Base-by-base conservation (phyloP, 2,888 invertebrate species). In the Hirtodrosophila duncani region DNA sequence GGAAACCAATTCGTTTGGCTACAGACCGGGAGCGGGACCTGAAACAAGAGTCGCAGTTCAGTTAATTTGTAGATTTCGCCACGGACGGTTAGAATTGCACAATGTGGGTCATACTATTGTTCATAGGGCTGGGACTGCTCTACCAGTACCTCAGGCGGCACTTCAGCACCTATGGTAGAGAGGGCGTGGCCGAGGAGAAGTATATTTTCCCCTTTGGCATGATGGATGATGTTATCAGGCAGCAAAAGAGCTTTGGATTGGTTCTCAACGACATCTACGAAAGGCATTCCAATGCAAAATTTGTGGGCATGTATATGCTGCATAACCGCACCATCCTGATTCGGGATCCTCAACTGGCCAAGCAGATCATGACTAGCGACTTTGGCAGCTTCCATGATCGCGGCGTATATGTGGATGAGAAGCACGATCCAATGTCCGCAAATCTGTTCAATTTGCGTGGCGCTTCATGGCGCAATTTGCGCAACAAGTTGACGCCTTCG, bases 361-460 rank as follows among this genome's bases (percentile, higher is more conserved):
- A 90, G 61, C 86, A 88, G 39, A 87, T 92, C 11, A 78, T 92
- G 64, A 88, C 89, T 30, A 89, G 88, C 65, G 92, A 92, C 75
- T 92, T 91, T 63, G 87, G 87, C 7, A 86, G 90, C 81, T 92
- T 93, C 63, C 89, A 90, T 81, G 91, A 92, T 64, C 89, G 92
- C 34, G 92, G 92, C 0, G 87, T 90, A 21, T 90, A 90, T 71
- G 88, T 87, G 37, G 91, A 91, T 48, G 91, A 91, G 39, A 84
- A 88, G 9, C 88, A 89, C 10, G 91, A 92, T 82, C 90, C 89
- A 0, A 63, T 92, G 23, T 89, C 91, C 4, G 89, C 88, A 0
- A 90, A 90, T 81, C 50, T 83, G 0, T 84, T 83, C 4, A 58
- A 89, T 48, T 79, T 84, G 14, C 37, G 60, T 2, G 85, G 84